A percentile compares a stretch with the other conserved stretches of the same genome.
Evolutionary conservation across 2,113 vertebrate species (phyloP).

Genomic region (Nothocercus nigrocapillus): DNA sequence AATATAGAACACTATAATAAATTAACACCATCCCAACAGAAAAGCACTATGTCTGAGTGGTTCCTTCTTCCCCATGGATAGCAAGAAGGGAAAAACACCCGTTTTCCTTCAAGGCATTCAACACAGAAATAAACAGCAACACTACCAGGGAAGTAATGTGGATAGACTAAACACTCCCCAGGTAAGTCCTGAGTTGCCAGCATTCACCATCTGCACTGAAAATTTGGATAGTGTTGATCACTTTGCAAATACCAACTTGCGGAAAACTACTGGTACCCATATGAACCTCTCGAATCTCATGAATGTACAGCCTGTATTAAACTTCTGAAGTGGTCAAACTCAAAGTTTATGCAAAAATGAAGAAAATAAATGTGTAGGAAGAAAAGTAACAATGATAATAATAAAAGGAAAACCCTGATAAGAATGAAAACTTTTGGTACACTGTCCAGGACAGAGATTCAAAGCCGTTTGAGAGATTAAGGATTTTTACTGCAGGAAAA

Average conservation of each 20-base stretch:
- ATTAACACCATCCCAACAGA: slow-evolving; percentile 5
- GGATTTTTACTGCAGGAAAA: neutral
- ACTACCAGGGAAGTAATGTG: neutral
- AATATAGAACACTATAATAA: slow-evolving; percentile 43
- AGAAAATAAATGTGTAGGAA: neutral
- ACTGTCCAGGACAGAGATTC: neutral
- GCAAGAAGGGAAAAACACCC: neutral
- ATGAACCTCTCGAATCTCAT: neutral
- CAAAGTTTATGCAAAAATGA: neutral
- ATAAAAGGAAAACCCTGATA: neutral
- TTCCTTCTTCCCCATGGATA: neutral
- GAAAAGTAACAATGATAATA: neutral
- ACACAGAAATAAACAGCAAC: slow-evolving; percentile 7
- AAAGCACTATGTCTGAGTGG: neutral
- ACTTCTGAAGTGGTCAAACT: neutral
- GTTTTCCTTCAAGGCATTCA: neutral
- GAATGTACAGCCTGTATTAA: neutral
- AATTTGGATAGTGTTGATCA: neutral
- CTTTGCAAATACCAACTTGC: neutral
- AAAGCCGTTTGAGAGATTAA: slow-evolving; percentile 51
- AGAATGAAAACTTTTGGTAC: neutral
- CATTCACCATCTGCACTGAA: neutral
- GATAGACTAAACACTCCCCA: neutral
- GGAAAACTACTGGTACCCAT: neutral
- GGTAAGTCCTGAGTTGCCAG: neutral